A percentile compares a stretch with the other conserved stretches of the same genome.
phyloP scores from a whole-genome alignment of 1,140 invertebrate genomes.

The Penaeus japonicus region DNA sequence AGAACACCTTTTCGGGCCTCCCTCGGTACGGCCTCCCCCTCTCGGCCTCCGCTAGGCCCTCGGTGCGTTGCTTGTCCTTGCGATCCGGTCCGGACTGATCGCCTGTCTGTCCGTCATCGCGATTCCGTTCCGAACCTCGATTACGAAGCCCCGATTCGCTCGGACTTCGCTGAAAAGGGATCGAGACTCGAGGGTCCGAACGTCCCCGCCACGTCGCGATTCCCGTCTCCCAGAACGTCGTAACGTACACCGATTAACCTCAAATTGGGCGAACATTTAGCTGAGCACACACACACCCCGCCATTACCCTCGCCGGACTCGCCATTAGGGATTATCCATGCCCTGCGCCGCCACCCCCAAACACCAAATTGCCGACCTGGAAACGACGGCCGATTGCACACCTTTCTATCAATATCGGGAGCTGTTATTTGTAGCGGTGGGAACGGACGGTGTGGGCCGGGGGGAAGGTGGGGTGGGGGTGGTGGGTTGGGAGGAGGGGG shows the following conservation, averaged over 20 bases:
- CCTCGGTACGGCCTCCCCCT: not conserved
- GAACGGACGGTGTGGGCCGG: not conserved
- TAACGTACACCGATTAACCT: slow-evolving; percentile 27
- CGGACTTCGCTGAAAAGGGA: not conserved
- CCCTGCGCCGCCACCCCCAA: not conserved
- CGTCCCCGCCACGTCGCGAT: not conserved
- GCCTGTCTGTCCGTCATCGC: too few species aligned
- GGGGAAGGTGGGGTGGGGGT: not conserved
- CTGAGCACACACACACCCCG: slow-evolving; percentile 34
- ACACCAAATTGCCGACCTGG: slow-evolving; percentile 1
- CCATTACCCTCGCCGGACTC: not conserved
- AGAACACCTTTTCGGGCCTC: not conserved
- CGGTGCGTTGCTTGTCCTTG: not conserved
- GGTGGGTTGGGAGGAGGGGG: not conserved
- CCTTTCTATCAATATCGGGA: slow-evolving; percentile 35
- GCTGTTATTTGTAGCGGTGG: not conserved
- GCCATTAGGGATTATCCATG: slow-evolving; percentile 41
- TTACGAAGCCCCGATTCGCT: too few species aligned
- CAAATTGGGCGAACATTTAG: slow-evolving; percentile 36
- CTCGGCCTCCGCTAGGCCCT: not conserved
- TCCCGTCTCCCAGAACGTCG: not conserved
- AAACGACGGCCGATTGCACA: slow-evolving; percentile 29
- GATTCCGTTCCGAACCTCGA: too few species aligned
- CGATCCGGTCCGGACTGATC: not conserved
- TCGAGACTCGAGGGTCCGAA: not conserved